Evolutionary conservation across 1,140 invertebrate genomes (phyloP), one percentile per base, ranked within the genome.

Genomic region (Pseudoatta argentina): DNA sequence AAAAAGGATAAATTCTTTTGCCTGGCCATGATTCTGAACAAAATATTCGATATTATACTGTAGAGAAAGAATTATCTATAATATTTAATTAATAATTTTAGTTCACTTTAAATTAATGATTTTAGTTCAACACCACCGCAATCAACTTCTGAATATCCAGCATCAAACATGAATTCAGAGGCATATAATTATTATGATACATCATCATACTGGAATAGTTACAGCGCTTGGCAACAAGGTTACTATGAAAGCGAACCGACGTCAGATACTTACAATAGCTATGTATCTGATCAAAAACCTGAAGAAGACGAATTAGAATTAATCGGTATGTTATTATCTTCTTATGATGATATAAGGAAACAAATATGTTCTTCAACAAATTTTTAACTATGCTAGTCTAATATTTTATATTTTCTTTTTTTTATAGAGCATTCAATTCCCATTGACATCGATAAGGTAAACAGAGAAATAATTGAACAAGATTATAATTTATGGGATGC

Each of bases 401-500:
- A 34, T 39, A 64, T 30, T 30, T 44, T 86, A 51, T n/a, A 59
- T 27, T 77, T 51, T 81, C 85, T 82, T 89, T 87, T 89, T 89
- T 88, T 96, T 96, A 76, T 94, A 97, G 97, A 98, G 78, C 97
- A 98, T 92, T 97, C 97, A 86, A 94, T 96, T 76, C 95, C 96
- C 39, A 92, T 98, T 34, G 97, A 98, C 91, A 93, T 97, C 7
- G 97, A 98, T 21, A 97, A 97, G 91, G 92, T 97, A 85, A 98
- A 98, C 92, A 95, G 96, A 86, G 97, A 98, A 85, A 95, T 96
- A 55, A 96, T 97, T 51, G 97, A 98, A 82, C 96, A 97, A 59
- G 97, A 98, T 91, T 96, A 97, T 64, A 97, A 96, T 85, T 94
- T 98, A 0, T 98, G 97, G 97, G 97, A 98, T 94, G 97, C 97